phyloP scores from a whole-genome alignment of 1,140 invertebrate species.

The Zaprionus nigranus region DNA sequence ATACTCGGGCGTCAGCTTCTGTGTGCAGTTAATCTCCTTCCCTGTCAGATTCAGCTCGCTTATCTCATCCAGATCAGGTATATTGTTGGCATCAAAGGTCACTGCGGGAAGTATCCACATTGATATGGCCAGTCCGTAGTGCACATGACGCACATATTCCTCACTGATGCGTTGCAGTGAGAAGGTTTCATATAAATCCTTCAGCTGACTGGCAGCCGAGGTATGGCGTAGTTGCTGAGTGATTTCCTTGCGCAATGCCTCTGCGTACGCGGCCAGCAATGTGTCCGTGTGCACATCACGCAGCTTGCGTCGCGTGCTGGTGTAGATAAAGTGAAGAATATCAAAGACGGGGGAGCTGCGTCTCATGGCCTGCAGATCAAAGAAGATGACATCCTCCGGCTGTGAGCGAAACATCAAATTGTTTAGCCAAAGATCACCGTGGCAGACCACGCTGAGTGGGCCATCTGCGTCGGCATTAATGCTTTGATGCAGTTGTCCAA shows the following conservation, averaged over 20 bases:
- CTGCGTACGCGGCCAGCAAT: constrained; percentile 65
- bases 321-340: constrained; percentile 82
- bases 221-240: constrained; percentile 58
- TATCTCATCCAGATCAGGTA: constrained; percentile 80
- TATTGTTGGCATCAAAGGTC: constrained; percentile 78
- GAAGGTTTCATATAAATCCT: constrained; percentile 53
- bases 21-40: constrained; percentile 78
- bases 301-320: constrained; percentile 73
- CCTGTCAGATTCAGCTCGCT: constrained; percentile 66
- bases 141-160: constrained; percentile 72
- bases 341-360: constrained; percentile 86
- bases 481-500: constrained; percentile 56
- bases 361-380: constrained; percentile 86
- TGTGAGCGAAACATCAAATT: constrained; percentile 84
- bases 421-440: constrained; percentile 84
- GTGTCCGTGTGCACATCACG: constrained; percentile 72
- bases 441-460: constrained; percentile 78
- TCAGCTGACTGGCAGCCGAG: constrained; percentile 44
- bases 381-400: constrained; percentile 82
- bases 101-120: constrained; percentile 83
- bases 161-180: constrained; percentile 68
- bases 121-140: constrained; percentile 77
- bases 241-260: constrained; percentile 56
- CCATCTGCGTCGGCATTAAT: constrained; percentile 58
- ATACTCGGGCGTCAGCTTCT: constrained; percentile 77